Conservation (phyloP, 2,888 invertebrate species). For the Orthosia incerta region DNA sequence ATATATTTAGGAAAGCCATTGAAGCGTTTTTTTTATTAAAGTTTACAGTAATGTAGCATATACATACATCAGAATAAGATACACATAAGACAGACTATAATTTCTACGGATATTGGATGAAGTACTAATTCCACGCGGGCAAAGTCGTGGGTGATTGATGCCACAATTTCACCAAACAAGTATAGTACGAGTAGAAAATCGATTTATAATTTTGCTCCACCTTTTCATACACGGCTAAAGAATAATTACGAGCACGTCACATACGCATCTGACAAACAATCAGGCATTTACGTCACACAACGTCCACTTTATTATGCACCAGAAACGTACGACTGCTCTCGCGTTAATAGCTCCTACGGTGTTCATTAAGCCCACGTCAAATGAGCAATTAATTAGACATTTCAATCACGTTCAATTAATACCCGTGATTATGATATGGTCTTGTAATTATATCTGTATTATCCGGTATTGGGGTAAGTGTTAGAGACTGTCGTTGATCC, state of each 20-base stretch:
- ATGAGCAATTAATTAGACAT: conserved; percentile 54
- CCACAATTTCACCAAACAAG: too few relatives aligned
- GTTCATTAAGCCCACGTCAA: conserved; percentile 46
- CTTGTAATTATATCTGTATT: background rate
- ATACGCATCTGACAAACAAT: conserved; percentile 16
- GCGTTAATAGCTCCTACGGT: conserved; percentile 40
- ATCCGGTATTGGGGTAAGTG: background rate
- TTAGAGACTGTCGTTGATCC: background rate
- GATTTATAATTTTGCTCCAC: background rate
- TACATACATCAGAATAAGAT: too few relatives aligned
- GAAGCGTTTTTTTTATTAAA: too few relatives aligned
- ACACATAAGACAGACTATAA: too few relatives aligned
- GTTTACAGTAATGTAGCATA: too few relatives aligned
- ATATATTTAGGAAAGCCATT: too few relatives aligned
- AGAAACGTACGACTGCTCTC: conserved; percentile 40
- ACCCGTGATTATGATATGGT: conserved; percentile 11
- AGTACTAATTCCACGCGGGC: too few relatives aligned
- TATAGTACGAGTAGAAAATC: background rate
- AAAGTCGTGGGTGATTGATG: too few relatives aligned
- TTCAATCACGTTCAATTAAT: conserved; percentile 45
- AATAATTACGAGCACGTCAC: conserved; percentile 24
- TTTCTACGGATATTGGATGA: too few relatives aligned
- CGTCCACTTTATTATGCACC: conserved; percentile 32
- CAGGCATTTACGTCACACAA: conserved; percentile 19
- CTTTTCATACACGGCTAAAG: background rate